Conservation (phyloP, 2,797 vertebrate genomes). For the Limnodromus scolopaceus region DNA sequence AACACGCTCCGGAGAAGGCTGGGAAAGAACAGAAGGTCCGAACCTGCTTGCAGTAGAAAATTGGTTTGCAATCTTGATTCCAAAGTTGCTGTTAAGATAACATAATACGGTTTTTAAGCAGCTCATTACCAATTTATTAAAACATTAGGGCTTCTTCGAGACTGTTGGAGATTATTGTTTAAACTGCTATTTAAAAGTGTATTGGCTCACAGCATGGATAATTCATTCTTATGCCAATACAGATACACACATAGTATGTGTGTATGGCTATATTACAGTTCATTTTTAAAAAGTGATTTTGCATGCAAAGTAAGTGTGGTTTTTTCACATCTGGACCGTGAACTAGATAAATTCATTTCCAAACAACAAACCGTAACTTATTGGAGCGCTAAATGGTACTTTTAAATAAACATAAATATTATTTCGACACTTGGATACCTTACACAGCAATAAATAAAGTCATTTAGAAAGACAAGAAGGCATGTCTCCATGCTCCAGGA, state of each 20-base stretch:
- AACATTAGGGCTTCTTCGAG: slow-evolving; percentile 22
- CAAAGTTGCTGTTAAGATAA: neutral
- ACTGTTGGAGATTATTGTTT: neutral
- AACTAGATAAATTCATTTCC: neutral
- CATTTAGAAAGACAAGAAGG: neutral
- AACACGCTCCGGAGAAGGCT: neutral
- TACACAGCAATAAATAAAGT: neutral
- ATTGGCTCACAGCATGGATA: slow-evolving; percentile 22
- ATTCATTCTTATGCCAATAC: neutral
- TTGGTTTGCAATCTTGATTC: neutral
- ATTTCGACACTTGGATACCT: neutral
- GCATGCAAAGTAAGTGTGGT: neutral
- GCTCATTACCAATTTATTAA: slow-evolving; percentile 26
- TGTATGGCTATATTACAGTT: neutral
- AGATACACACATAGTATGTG: neutral
- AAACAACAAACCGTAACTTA: neutral
- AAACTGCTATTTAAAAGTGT: slow-evolving; percentile 8
- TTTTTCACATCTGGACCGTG: neutral
- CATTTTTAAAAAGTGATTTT: neutral
- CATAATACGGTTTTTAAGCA: neutral
- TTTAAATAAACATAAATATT: neutral
- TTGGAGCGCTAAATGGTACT: neutral
- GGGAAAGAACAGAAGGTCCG: neutral
- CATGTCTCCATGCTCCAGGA: neutral
- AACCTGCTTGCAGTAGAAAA: neutral